Base-by-base conservation (phyloP, 2,797 vertebrate species). In the Cyprinodon diabolis region DNA sequence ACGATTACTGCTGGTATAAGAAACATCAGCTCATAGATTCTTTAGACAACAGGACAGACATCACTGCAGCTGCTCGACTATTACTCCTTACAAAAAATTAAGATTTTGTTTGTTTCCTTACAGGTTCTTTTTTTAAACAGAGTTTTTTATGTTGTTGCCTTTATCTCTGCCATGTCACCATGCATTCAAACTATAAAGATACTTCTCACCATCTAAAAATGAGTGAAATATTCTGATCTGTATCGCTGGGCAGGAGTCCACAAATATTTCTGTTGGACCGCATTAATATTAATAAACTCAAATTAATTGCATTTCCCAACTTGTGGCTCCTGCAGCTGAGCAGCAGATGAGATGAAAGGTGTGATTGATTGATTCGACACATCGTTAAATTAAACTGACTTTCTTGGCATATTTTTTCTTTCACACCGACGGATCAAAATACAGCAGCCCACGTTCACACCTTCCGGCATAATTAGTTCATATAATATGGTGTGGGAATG, bases 311-410 rank as follows among this genome's bases (percentile, higher is more conserved):
- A 40, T 40, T 63, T 63, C 19, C 37, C 56, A 58, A n/a, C 60
- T 40, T 45, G 37, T 45, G 12, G 40, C 62, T 65, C 19, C 19
- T 40, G 40, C 19, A 65, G 62, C 40, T 40, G 15, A 63, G 60
- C 60, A 63, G 35, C 35, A 45, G 62, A 65, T 12, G 62, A 65
- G 13, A 45, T 65, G 19, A 65, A 65, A 65, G 23, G 37, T 45
- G 62, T 45, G 21, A 65, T 45, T 45, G 62, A 65, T n/a, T 65
- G 13, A n/a, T 45, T 21, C 12, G 10, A 65, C 10, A n/a, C 15
- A 43, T 21, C 0, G 9, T n/a, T 43, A 65, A 43, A 65, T 65
- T 23, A 37, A 17, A 62, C 9, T 62, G 58, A 63, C 30, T 4
- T 62, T 19, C 19, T 40, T 40, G 30, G 30, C 30, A 30, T 30